A percentile compares a stretch with the other conserved stretches of the same genome.
Conservation (phyloP, 2,113 vertebrate species). For the Cyanoderma ruficeps region DNA sequence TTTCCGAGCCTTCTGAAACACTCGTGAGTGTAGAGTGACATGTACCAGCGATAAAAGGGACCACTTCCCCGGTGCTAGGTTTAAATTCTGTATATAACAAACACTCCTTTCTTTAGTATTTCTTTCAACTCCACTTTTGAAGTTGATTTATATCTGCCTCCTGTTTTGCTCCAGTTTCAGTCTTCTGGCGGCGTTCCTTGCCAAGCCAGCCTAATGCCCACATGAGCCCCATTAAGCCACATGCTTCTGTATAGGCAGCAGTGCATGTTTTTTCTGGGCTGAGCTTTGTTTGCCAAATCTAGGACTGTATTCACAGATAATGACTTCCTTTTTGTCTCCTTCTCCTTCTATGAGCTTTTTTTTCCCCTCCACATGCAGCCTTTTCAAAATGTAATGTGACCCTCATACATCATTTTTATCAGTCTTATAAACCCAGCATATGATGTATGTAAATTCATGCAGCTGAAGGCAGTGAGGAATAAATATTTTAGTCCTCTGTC, state of each 20-base stretch:
- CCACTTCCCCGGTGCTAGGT: background rate
- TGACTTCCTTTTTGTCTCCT: constrained; percentile 24
- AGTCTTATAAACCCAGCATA: background rate
- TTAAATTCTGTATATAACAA: constrained; percentile 19
- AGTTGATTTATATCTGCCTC: constrained; percentile 50
- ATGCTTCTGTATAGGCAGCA: background rate
- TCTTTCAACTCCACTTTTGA: constrained; percentile 36
- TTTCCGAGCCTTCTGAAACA: background rate
- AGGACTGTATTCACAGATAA: constrained; percentile 39
- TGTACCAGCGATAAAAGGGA: background rate
- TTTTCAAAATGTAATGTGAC: constrained; percentile 22
- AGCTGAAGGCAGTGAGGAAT: background rate
- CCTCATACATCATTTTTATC: constrained; percentile 33
- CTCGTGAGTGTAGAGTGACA: background rate
- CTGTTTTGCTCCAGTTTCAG: constrained; percentile 46
- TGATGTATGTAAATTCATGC: constrained; percentile 37
- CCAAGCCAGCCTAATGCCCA: constrained; percentile 19
- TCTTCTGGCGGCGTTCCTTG: background rate
- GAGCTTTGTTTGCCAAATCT: constrained; percentile 42
- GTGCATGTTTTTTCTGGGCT: background rate
- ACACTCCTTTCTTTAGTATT: constrained; percentile 31
- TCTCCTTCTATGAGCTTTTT: background rate
- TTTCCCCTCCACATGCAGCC: background rate
- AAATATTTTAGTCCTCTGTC: background rate
- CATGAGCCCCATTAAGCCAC: constrained; percentile 20